Evolutionary conservation across 2,797 vertebrate species (phyloP).

Genomic region (Pseudomugil gertrudae): DNA sequence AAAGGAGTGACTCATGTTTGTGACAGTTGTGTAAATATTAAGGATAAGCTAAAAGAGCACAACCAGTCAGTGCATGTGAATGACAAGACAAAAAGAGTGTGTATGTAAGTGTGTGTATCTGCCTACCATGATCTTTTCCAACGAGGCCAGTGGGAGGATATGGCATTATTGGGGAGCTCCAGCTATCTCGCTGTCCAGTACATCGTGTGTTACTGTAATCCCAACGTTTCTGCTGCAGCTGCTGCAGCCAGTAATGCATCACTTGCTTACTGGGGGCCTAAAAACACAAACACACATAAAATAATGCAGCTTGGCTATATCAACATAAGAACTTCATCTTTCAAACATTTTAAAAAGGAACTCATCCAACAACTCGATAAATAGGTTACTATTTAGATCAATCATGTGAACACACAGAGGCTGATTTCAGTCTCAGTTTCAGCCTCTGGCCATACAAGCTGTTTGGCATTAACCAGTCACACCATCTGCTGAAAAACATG

Average conservation of each 20-base stretch:
- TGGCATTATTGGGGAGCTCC: constrained; percentile 78
- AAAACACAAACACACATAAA: constrained; percentile 2
- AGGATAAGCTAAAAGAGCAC: constrained; percentile 12
- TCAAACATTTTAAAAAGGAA: neutral
- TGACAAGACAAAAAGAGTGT: neutral
- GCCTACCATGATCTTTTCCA: constrained; percentile 89
- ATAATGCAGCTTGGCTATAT: neutral
- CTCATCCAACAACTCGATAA: neutral
- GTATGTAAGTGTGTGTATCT: neutral
- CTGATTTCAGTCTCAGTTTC: constrained; percentile 80
- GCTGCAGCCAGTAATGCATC: constrained; percentile 96
- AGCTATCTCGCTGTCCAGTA: constrained; percentile 83
- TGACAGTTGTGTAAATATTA: constrained; percentile 35
- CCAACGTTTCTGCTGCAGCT: constrained; percentile 97
- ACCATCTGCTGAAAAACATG: constrained; percentile 42
- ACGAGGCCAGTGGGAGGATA: constrained; percentile 89
- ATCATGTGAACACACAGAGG: constrained; percentile 63
- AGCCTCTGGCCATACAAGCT: constrained; percentile 49
- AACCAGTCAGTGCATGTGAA: constrained; percentile 13
- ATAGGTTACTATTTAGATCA: constrained; percentile 19
- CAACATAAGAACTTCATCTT: constrained; percentile 6
- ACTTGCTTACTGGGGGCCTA: constrained; percentile 91
- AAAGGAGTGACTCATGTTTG: neutral
- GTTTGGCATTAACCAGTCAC: constrained; percentile 36
- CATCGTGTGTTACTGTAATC: constrained; percentile 89